phyloP scores from a whole-genome alignment of 2,797 vertebrate species.

The Tragopan temminckii region DNA sequence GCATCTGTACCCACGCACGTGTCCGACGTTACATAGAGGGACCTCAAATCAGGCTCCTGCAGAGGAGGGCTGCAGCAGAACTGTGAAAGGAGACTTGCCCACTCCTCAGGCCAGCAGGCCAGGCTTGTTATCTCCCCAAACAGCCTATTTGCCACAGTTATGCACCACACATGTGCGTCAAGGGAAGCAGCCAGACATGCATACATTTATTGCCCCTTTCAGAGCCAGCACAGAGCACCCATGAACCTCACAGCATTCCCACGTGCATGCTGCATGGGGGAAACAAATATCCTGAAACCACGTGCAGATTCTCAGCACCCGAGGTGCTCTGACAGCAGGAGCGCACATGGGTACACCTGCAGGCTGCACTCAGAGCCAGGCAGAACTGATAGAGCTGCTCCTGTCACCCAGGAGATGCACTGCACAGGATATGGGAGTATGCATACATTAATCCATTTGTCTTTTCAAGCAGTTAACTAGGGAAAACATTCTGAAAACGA shows the following conservation, averaged over 20 bases:
- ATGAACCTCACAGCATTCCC: accelerated
- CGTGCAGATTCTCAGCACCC: not conserved
- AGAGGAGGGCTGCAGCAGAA: not conserved
- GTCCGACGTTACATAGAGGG: accelerated
- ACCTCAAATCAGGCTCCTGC: accelerated
- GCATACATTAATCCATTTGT: not conserved
- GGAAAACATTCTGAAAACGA: not conserved
- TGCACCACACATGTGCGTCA: accelerated
- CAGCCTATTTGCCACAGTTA: not conserved
- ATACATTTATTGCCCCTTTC: not conserved
- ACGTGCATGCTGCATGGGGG: not conserved
- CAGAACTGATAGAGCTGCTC: not conserved
- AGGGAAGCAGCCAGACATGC: not conserved
- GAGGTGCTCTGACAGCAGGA: accelerated
- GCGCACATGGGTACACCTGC: not conserved
- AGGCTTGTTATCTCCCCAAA: not conserved
- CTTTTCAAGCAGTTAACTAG: not conserved
- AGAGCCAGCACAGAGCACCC: not conserved
- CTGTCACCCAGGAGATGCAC: not conserved
- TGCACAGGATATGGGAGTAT: not conserved
- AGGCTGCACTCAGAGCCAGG: accelerated
- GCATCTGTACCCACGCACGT: accelerated
- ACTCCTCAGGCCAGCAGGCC: accelerated
- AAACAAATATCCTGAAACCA: not conserved
- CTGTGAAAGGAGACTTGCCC: not conserved